Conservation (phyloP, 2,888 invertebrate genomes). For the Neoitamus cyanurus region DNA sequence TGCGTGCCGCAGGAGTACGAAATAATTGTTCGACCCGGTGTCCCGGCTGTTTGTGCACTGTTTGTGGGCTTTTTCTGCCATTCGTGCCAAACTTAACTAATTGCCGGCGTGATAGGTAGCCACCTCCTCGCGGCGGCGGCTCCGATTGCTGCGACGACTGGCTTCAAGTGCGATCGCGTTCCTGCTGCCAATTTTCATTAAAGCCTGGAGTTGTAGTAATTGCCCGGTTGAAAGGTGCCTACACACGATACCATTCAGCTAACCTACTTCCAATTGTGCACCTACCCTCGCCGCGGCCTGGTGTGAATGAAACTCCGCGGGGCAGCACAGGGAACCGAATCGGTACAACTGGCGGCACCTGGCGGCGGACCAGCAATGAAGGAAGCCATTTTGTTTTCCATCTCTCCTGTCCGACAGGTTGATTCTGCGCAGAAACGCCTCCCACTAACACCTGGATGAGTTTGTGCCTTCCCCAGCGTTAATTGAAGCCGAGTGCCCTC, state of each 20-base stretch:
- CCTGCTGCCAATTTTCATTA: conserved; percentile 36
- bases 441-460: conserved; percentile 47
- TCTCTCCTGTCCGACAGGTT: conserved; percentile 39
- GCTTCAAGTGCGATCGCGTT: conserved; percentile 35
- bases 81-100: conserved; percentile 41
- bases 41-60: conserved; percentile 19
- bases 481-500: conserved; percentile 13
- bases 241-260: background rate
- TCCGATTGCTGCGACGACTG: background rate
- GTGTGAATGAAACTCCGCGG: background rate
- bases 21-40: conserved; percentile 19
- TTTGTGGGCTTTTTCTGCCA: background rate
- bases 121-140: conserved; percentile 3
- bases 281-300: background rate
- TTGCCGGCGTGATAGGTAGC: conserved; percentile 29
- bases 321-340: background rate
- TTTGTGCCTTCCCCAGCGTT: conserved; percentile 31
- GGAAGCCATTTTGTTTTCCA: conserved; percentile 65
- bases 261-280: conserved; percentile 23
- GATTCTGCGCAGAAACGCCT: conserved; percentile 53
- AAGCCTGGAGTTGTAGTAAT: conserved; percentile 2
- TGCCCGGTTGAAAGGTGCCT: conserved; percentile 16
- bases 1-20: conserved; percentile 25
- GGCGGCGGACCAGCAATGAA: conserved; percentile 59
- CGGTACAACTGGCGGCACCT: conserved; percentile 62